Base-by-base conservation (phyloP, 2,888 invertebrate genomes). In the Volucella inanis region DNA sequence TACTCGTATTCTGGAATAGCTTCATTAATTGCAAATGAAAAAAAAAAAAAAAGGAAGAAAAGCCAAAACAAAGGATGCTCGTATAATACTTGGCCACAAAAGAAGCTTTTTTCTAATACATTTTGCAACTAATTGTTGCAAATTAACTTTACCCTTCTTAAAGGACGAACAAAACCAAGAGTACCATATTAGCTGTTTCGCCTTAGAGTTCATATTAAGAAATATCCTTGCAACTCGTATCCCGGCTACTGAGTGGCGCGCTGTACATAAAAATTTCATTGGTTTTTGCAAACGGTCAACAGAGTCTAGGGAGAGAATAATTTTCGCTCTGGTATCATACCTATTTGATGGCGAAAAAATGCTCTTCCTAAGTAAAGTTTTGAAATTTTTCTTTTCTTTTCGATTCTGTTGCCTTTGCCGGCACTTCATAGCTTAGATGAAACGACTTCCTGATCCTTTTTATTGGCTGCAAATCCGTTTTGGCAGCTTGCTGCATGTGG, bases 391-490 rank as follows among this genome's bases (percentile, higher is more conserved):
- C 64, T 59, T 64, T 12, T 49, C 8, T 41, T 38, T 54, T 72
- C 45, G 15, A 78, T 83, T 74, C 83, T 83, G 78, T 78, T 74
- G 83, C 78, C 78, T 47, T 67, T 68, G 64, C 75, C 57, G 22
- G 64, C 57, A 67, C 75, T 75, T 68, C 77, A 61, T 76, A 71
- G 75, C 50, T 84, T 84, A 72, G 6, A 31, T 31, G 6, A 31
- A 85, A 85, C 81, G 85, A 85, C 81, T 81, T 76, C 76, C 81
- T 85, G 85, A 85, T 85, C 85, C 81, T 77, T 81, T 85, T 85
- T 85, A 85, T 85, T 85, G 85, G 77, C 81, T 81, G 85, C 77
- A 81, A 85, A 85, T 85, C 81, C 85, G 81, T 85, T 80, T 81
- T 85, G 85, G 85, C 85, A 85, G 64, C 76, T 68, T 81, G 72